Evolutionary conservation across 2,797 vertebrate species (phyloP), one percentile per base, ranked within the genome.

Genomic region (Babyrousa celebensis): DNA sequence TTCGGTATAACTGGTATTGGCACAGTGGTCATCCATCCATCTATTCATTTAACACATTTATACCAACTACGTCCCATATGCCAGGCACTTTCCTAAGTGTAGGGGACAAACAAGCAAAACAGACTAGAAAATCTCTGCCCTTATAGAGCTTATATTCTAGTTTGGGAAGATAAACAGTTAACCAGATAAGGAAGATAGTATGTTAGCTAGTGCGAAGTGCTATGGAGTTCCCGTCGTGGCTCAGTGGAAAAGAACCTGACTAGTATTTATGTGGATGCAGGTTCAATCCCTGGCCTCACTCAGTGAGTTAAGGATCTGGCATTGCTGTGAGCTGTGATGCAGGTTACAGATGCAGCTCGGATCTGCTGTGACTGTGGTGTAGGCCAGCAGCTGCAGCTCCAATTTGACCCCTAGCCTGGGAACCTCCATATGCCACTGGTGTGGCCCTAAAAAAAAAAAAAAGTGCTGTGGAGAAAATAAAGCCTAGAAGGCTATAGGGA

Each of bases 101-200:
- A 65, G 95, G 54, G 17, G 23, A 75, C 16, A 43, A 29, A n/a
- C 62, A 40, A 88, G 43, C 29, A 67, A 67, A 85, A 75, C n/a
- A 91, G 18, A 83, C 29, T 27, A 29, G 63, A 75, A 89, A 70
- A 60, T 89, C 83, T 93, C 68, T 85, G 54, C 71, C 58, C 20
- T 89, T 3, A 3, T n/a, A 15, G 77, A 60, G 25, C 25, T 93
- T 88, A 60, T 72, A 62, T 83, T 82, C 63, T 77, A 68, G 40
- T 93, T 54, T 85, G 20, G 36, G 43, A 65, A 95, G 32, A 82
- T 12, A 88, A 9, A 12, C 27, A 40, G 4, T 62, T 92, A 80
- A 32, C 67, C 32, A 78, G 27, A 10, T 78, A 82, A 85, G 62
- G 56, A 92, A 85, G 77, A 80, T 27, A 52, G 36, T 72, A 40